phyloP scores from a whole-genome alignment of 2,113 vertebrate genomes.

The Cavia porcellus region DNA sequence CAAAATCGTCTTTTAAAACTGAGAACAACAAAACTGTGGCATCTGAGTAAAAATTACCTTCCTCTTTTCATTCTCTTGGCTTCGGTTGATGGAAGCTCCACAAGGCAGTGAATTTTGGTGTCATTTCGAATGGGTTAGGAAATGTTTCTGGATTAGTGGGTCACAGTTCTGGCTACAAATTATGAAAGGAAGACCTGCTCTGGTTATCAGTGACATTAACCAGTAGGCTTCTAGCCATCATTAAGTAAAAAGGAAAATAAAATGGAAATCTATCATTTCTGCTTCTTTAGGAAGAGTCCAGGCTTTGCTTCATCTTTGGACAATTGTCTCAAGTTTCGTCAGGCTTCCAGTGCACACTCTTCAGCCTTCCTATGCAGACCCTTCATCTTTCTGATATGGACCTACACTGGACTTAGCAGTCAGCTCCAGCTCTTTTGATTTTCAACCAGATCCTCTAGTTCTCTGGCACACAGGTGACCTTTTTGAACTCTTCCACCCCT shows the following conservation, averaged over 20 bases:
- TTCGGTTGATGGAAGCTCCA: not conserved
- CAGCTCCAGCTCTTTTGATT: not conserved
- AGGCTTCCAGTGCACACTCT: not conserved
- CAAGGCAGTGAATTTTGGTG: not conserved
- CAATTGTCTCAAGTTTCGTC: not conserved
- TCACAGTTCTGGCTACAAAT: not conserved
- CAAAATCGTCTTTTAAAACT: not conserved
- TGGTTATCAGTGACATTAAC: not conserved
- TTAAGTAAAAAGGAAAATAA: not conserved
- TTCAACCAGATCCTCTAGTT: not conserved
- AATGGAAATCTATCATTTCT: not conserved
- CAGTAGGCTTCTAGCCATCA: not conserved
- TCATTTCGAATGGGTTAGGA: not conserved
- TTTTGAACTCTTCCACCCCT: not conserved
- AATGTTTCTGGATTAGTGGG: not conserved
- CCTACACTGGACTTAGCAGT: not conserved
- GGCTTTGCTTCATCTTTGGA: not conserved
- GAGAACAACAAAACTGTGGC: not conserved
- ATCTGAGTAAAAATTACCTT: not conserved
- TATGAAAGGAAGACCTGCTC: not conserved
- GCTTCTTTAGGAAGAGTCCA: too few relatives aligned
- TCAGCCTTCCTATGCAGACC: not conserved
- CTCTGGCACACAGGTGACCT: not conserved
- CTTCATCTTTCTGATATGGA: not conserved
- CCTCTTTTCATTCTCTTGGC: not conserved